Base-by-base conservation (phyloP, 1,140 invertebrate species). In the Cydia amplana region DNA sequence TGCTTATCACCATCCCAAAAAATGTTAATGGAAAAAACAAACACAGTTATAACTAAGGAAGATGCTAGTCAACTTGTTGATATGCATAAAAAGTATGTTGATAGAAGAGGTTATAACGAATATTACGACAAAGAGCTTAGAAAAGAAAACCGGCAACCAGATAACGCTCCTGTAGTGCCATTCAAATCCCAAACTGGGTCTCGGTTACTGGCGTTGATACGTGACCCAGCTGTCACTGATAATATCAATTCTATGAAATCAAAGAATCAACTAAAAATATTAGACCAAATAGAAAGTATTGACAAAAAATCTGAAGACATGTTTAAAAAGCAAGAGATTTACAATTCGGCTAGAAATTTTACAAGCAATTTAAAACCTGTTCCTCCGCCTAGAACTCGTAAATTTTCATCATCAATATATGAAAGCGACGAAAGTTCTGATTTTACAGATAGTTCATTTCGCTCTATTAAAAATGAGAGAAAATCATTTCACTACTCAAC, bases 1-100 rank as follows among this genome's bases (percentile, higher is more conserved):
- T 96, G 95, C 84, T 88, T 96, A 10, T 96, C 96, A 0, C 96
- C 96, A 0, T 95, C 95, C 0, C 96, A 97, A 82, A 95, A 95
- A 81, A 91, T 93, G 67, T 83, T 94, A 32, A 90, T 94, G 77
- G 93, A 92, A 77, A 91, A 86, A 80, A 93, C 90, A 20, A 91
- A 93, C 70, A 88, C 93, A 14, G 83, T 93, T 0, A 81, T 83
- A 43, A 92, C 87, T 43, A 89, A 85, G 51, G 90, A 93, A 75
- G 92, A 93, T 80, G 93, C 93, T 0, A 95, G 95, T 80, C 94
- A 94, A 75, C 87, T 96, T 51, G 87, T 96, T 14, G 95, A 96
- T 79, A 93, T 95, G 49, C 95, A 96, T 81, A 93, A 93, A 51
- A 96, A 96, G 82, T 96, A 95, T 82, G 80, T 95, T 1, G 94